Evolutionary conservation across 2,888 invertebrate genomes (phyloP).

Genomic region (Trissonchulus sp.): DNA sequence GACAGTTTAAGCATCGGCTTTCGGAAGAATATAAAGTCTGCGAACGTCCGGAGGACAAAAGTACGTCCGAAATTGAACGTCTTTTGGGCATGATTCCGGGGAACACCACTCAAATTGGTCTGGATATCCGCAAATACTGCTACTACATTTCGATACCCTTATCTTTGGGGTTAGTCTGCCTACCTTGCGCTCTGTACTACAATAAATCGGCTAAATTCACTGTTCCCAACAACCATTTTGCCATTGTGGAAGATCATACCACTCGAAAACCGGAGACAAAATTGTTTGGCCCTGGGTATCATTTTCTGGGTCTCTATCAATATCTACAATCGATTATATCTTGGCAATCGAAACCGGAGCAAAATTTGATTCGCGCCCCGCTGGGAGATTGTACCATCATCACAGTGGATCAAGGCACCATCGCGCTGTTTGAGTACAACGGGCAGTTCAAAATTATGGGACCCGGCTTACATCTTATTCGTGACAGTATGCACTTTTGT

Average conservation of each 20-base stretch:
- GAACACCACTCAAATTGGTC: slow-evolving; percentile 4
- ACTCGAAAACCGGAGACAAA: slow-evolving; percentile 9
- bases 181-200: slow-evolving; percentile 17
- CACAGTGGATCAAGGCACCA: slow-evolving; percentile 24
- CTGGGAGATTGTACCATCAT: slow-evolving; percentile 17
- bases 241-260: slow-evolving; percentile 22
- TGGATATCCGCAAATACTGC: slow-evolving; percentile 2
- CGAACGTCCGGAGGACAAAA: slow-evolving; percentile 21
- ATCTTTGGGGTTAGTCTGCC: not conserved
- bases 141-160: too few relatives aligned
- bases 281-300: slow-evolving; percentile 24
- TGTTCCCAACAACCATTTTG: slow-evolving; percentile 26
- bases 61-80: slow-evolving; percentile 12
- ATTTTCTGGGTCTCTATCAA: slow-evolving; percentile 15
- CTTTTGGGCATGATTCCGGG: slow-evolving; percentile 12
- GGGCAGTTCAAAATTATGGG: slow-evolving; percentile 25
- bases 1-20: slow-evolving; percentile 23
- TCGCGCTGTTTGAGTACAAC: slow-evolving; percentile 23
- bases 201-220: slow-evolving; percentile 22
- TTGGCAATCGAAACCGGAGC: slow-evolving; percentile 9
- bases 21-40: slow-evolving; percentile 20
- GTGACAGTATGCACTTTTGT: slow-evolving; percentile 20
- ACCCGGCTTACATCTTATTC: slow-evolving; percentile 21
- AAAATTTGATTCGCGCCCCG: slow-evolving; percentile 12
- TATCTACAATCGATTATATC: slow-evolving; percentile 8